Base-by-base conservation (phyloP, 2,888 invertebrate genomes). In the Carcina quercana region DNA sequence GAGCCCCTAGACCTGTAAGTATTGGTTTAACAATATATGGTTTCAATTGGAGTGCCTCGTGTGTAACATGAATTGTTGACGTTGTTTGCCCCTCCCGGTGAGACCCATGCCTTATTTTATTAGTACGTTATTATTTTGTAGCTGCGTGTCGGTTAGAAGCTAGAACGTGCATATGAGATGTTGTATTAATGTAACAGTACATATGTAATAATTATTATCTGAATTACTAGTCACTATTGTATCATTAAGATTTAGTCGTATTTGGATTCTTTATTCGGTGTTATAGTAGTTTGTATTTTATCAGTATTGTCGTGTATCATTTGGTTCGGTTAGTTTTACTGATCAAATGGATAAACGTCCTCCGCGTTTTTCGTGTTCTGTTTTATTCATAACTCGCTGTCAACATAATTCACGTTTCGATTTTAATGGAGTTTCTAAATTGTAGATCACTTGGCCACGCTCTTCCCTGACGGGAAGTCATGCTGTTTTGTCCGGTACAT, bases 11-110 rank as follows among this genome's bases (percentile, higher is more conserved):
- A 48, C 40, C 37, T 49, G 37, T 54, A 52, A 53, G 56, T 34
- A 45, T 52, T 47, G 12, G 34, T 51, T 59, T 57, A 44, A 49
- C 43, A 49, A 40, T 38, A 43, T 67, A 67, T 71, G 40, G 40
- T 73, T 72, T 75, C 65, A 70, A 78, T 79, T 76, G 73, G 59
- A 78, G 80, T 80, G 80, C 79, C 80, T 80, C 65, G 66, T 59
- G 61, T 55, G 50, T 53, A 34, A 56, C 51, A 67, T 27, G 59
- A 67, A 67, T 74, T 74, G n/a, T n/a, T n/a, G n/a, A n/a, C n/a
- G n/a, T n/a, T n/a, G 48, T 75, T 80, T 73, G 56, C 54, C 79
- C 82, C 82, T 80, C 80, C 80, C 80, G 75, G 33, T 58, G 50
- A 66, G 40, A 67, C 64, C 75, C 64, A 45, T 73, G 82, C 80